Evolutionary conservation across 2,113 vertebrate species (phyloP).

Genomic region (Pygoscelis adeliae): DNA sequence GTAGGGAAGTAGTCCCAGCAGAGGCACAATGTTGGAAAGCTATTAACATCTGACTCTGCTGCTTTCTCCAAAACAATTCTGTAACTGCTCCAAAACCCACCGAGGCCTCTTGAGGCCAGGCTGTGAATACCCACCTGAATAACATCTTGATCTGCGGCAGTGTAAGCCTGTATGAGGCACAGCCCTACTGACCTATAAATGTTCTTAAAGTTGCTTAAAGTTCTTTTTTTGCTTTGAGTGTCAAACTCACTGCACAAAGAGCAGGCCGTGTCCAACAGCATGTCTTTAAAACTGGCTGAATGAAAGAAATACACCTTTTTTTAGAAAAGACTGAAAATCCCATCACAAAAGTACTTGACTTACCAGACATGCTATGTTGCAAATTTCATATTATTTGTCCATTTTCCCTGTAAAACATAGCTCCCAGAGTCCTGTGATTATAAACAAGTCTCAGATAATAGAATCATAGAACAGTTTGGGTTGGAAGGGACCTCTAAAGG

Average conservation of each 20-base stretch:
- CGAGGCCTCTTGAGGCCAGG: neutral
- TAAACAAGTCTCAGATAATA: neutral
- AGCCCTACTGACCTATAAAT: neutral
- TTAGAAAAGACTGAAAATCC: neutral
- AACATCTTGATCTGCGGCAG: neutral
- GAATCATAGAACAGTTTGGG: no score
- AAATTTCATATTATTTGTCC: neutral
- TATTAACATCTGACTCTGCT: neutral
- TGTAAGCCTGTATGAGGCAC: neutral
- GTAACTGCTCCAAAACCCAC: neutral
- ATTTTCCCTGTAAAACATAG: neutral
- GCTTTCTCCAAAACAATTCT: neutral
- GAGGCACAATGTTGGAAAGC: neutral
- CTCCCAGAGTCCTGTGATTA: neutral
- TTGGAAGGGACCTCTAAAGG: no score
- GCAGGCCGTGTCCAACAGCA: neutral
- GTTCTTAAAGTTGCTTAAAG: neutral
- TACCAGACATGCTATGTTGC: neutral
- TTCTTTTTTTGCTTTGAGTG: neutral
- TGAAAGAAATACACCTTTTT: neutral
- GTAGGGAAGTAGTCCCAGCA: neutral
- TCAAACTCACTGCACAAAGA: neutral
- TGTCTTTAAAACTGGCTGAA: neutral
- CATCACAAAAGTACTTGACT: neutral
- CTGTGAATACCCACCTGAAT: neutral